Percentiles rank a stretch among this genome's conserved stretches.
phyloP scores from a whole-genome alignment of 2,797 vertebrate genomes.

The Pogonophryne albipinna region DNA sequence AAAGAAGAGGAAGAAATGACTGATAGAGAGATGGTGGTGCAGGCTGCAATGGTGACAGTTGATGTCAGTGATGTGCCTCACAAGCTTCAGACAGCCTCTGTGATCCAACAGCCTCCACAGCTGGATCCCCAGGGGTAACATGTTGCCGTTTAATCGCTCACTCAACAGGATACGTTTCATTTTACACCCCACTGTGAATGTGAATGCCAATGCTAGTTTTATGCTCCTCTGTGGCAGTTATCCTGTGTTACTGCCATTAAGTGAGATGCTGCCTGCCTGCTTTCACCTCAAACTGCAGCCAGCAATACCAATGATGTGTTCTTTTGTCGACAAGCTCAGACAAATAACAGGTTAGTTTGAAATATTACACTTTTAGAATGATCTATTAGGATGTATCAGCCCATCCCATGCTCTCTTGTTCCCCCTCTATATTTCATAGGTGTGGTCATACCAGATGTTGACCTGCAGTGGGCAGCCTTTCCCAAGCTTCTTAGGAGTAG shows the following conservation, averaged over 20 bases:
- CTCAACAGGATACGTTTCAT: neutral
- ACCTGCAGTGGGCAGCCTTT: constrained; percentile 84
- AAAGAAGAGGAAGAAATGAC: neutral
- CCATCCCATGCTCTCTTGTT: neutral
- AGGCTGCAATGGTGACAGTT: constrained; percentile 79
- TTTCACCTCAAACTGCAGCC: constrained; percentile 87
- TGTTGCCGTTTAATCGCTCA: constrained; percentile 18
- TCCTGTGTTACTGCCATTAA: constrained; percentile 73
- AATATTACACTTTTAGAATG: neutral
- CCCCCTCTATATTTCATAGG: constrained; percentile 52
- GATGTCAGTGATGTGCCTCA: constrained; percentile 64
- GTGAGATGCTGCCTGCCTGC: constrained; percentile 81
- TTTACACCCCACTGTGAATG: constrained; percentile 1
- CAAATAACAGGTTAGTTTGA: constrained; percentile 83
- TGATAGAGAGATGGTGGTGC: constrained; percentile 49
- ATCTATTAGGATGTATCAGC: neutral
- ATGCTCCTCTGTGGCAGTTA: constrained; percentile 70
- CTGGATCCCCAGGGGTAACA: constrained; percentile 75
- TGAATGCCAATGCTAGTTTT: neutral
- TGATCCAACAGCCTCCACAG: constrained; percentile 76
- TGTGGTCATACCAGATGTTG: constrained; percentile 64
- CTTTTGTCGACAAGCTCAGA: constrained; percentile 79
- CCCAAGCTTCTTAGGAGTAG: constrained; percentile 69
- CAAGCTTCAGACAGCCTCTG: constrained; percentile 83
- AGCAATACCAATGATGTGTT: constrained; percentile 76